Conservation (phyloP, 1,140 invertebrate species). For the Papilio xuthus region DNA sequence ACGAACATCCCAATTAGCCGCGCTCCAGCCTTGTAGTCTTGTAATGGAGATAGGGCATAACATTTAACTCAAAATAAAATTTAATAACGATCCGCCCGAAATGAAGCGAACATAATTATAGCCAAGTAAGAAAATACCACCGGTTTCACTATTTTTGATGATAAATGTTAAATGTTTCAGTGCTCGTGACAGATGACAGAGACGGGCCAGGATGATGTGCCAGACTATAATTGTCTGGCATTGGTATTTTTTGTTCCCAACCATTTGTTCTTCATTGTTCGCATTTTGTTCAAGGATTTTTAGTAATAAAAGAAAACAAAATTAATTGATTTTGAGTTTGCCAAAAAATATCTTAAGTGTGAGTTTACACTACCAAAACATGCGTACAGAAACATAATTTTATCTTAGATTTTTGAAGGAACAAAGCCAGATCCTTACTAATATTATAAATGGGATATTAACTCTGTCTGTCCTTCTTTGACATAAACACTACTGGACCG, state of each 20-base stretch:
- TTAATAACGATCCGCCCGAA: conserved; percentile 19
- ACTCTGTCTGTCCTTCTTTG: no score
- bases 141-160: conserved; percentile 20
- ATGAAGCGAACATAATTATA: conserved; percentile 24
- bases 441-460: no score
- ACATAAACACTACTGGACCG: no score
- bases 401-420: background rate
- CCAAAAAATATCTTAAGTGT: background rate
- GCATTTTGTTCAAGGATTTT: background rate
- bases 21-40: conserved; percentile 51
- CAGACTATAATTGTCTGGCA: conserved; percentile 37
- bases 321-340: background rate
- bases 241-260: conserved; percentile 20
- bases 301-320: background rate
- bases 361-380: background rate
- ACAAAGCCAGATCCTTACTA: no score
- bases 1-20: conserved; percentile 57
- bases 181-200: conserved; percentile 31
- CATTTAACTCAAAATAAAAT: conserved; percentile 17
- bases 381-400: background rate
- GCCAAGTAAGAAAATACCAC: conserved; percentile 10
- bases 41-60: conserved; percentile 33
- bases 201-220: conserved; percentile 25
- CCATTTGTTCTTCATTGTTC: conserved; percentile 31
- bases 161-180: conserved; percentile 34